These are phyloP conservation scores for Heterodera schachtii DNA, from an alignment of 1,140 invertebrate species.

Conservation along the genomic window DNA sequence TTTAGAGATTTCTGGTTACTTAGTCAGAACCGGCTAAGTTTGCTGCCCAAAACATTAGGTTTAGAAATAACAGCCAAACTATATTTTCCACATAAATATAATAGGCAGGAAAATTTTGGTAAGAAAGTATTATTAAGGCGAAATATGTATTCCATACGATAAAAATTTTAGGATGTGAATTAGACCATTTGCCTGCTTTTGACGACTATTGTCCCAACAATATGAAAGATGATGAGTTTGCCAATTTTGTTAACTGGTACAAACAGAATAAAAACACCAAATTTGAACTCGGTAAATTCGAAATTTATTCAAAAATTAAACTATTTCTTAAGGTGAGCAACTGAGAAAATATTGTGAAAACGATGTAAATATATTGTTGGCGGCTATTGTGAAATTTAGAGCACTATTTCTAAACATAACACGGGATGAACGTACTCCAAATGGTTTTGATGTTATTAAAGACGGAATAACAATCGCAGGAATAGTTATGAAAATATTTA, in stretches of 20 bases:
- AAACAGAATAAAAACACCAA: not conserved
- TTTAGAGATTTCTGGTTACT: not conserved
- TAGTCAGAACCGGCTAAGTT: not conserved
- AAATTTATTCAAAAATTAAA: too few relatives aligned
- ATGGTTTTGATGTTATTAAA: not conserved
- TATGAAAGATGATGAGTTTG: not conserved
- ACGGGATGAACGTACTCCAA: not conserved
- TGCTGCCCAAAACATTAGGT: not conserved
- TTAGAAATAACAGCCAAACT: not conserved
- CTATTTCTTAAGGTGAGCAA: not conserved
- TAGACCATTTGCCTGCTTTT: not conserved
- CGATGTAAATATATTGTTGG: conserved; percentile 9
- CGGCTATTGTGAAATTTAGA: conserved; percentile 9
- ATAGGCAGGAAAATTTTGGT: not conserved
- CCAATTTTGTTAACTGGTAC: not conserved
- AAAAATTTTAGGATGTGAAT: too few relatives aligned
- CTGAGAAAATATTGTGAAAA: conserved; percentile 8
- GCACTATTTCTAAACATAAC: not conserved
- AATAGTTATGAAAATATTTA: not conserved
- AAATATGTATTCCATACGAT: too few relatives aligned
- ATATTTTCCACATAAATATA: not conserved
- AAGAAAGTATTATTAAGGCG: not conserved
- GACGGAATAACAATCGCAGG: conserved; percentile 8
- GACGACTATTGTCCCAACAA: not conserved
- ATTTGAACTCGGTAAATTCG: not conserved